Evolutionary conservation across 2,888 invertebrate species (phyloP).

Genomic region (Microctonus aethiopoides): DNA sequence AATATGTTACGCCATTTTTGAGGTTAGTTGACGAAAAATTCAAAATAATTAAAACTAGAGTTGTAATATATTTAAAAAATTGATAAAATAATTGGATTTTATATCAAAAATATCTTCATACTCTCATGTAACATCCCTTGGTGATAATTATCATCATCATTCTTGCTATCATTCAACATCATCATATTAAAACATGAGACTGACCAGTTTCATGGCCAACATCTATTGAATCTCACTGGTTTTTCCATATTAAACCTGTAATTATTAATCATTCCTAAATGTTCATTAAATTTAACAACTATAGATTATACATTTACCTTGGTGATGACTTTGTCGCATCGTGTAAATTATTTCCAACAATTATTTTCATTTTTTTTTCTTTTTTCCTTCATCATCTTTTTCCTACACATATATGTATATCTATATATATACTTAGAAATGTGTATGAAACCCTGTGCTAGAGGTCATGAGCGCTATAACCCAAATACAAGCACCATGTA

Average conservation of each 20-base stretch:
- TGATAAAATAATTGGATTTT: too few relatives aligned
- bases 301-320: neutral
- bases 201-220: conserved; percentile 21
- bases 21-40: too few relatives aligned
- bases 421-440: neutral
- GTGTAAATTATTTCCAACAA: neutral
- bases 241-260: neutral
- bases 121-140: too few relatives aligned
- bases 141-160: too few relatives aligned
- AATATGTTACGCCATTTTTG: too few relatives aligned
- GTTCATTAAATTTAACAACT: neutral
- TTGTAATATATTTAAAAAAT: too few relatives aligned
- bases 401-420: too few relatives aligned
- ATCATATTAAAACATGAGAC: too few relatives aligned
- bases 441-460: conserved; percentile 39
- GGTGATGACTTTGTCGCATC: neutral
- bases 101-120: too few relatives aligned
- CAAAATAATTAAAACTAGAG: too few relatives aligned
- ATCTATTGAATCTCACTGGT: neutral
- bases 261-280: neutral
- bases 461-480: conserved; percentile 40
- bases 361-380: neutral
- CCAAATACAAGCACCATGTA: conserved; percentile 32
- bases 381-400: neutral
- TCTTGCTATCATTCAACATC: too few relatives aligned